A percentile compares a stretch with the other conserved stretches of the same genome.
phyloP scores from a whole-genome alignment of 2,113 vertebrate species.

The Corydoras sp. region DNA sequence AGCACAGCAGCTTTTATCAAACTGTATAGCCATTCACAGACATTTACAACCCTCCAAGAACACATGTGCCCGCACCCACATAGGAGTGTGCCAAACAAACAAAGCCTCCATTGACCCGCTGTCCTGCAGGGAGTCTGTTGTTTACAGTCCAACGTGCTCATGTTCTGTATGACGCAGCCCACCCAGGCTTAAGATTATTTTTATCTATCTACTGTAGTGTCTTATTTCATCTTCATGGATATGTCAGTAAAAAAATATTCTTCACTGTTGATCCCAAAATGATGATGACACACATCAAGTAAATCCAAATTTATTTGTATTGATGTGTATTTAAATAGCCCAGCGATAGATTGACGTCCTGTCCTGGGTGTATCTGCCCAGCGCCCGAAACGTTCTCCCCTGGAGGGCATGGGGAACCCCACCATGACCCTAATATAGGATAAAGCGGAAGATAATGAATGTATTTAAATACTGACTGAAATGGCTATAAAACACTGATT shows the following conservation, averaged over 20 bases:
- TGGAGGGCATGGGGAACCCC: too few relatives aligned
- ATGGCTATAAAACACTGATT: too few relatives aligned
- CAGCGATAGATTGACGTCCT: too few relatives aligned
- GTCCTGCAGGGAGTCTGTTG: conserved; percentile 30
- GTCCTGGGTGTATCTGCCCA: too few relatives aligned
- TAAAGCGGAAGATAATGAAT: too few relatives aligned
- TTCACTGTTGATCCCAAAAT: too few relatives aligned
- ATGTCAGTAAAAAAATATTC: not conserved
- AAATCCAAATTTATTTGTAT: too few relatives aligned
- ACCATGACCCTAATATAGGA: too few relatives aligned
- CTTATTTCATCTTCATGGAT: not conserved
- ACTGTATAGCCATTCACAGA: conserved; percentile 33
- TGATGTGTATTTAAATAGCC: too few relatives aligned
- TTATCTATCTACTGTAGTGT: conserved; percentile 7
- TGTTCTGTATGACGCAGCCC: conserved; percentile 28
- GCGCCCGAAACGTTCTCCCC: too few relatives aligned
- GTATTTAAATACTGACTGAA: too few relatives aligned
- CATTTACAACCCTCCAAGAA: conserved; percentile 17
- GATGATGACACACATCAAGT: too few relatives aligned
- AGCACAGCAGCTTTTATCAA: conserved; percentile 17
- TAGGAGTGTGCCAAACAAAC: conserved; percentile 38
- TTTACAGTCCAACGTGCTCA: conserved; percentile 38
- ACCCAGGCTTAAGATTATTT: conserved; percentile 25
- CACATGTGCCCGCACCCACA: conserved; percentile 17
- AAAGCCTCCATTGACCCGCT: conserved; percentile 51